A percentile compares a stretch with the other conserved stretches of the same genome.
These are phyloP conservation scores for Hymenopus coronatus DNA, from an alignment of 2,888 invertebrate species.

Conservation along the genomic window DNA sequence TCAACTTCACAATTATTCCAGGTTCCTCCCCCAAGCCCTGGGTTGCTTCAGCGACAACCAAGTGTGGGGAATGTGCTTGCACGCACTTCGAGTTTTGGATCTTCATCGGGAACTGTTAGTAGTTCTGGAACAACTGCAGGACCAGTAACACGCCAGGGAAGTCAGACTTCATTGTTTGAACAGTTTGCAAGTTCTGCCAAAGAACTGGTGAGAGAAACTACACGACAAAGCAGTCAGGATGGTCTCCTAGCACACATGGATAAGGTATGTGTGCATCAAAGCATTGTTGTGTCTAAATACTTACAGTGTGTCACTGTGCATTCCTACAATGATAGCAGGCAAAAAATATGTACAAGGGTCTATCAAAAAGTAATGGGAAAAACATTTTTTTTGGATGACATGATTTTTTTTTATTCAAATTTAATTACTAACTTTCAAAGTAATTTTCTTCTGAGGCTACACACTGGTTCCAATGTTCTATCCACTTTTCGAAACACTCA, in stretches of 20 bases:
- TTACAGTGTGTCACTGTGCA: too few relatives aligned
- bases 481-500: too few relatives aligned
- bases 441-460: too few relatives aligned
- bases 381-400: too few relatives aligned
- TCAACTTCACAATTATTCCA: slow-evolving; percentile 36
- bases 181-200: slow-evolving; percentile 86
- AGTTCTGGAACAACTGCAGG: slow-evolving; percentile 33
- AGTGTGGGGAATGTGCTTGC: slow-evolving; percentile 61
- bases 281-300: too few relatives aligned
- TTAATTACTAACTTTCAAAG: too few relatives aligned
- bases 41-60: slow-evolving; percentile 57
- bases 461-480: too few relatives aligned
- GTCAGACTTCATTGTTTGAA: slow-evolving; percentile 81
- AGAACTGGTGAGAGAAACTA: slow-evolving; percentile 83
- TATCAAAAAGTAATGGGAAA: too few relatives aligned
- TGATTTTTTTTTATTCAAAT: too few relatives aligned
- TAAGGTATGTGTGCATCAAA: slow-evolving; percentile 60
- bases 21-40: slow-evolving; percentile 56
- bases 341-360: too few relatives aligned
- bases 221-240: slow-evolving; percentile 85
- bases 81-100: slow-evolving; percentile 62
- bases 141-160: slow-evolving; percentile 66
- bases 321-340: too few relatives aligned
- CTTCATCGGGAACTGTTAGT: slow-evolving; percentile 43
- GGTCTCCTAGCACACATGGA: slow-evolving; percentile 86